Conservation (phyloP, 2,888 invertebrate genomes). For the Villa cingulata region DNA sequence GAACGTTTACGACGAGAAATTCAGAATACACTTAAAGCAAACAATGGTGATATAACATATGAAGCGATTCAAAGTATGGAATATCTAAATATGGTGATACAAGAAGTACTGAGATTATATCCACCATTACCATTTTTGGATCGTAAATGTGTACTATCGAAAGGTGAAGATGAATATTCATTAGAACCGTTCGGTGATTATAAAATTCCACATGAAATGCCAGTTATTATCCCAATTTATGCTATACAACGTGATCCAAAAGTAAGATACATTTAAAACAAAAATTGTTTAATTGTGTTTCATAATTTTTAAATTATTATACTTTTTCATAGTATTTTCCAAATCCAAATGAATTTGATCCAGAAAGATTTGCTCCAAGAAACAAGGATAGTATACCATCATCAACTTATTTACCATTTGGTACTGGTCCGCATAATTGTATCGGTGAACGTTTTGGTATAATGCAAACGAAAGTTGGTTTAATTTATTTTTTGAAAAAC, state of each 20-base stretch:
- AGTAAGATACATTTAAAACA: no score
- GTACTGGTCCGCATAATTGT: constrained; percentile 29
- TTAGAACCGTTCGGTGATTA: constrained; percentile 25
- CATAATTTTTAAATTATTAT: no score
- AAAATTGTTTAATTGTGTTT: no score
- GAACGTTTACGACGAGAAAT: constrained; percentile 25
- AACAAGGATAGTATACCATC: constrained; percentile 27
- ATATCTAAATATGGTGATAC: constrained; percentile 25
- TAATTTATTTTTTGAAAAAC: constrained; percentile 29
- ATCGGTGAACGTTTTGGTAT: constrained; percentile 32
- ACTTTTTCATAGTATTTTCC: no score
- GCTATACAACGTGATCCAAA: constrained; percentile 31
- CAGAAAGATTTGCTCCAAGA: constrained; percentile 31
- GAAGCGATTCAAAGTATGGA: constrained; percentile 24
- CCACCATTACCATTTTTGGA: constrained; percentile 33
- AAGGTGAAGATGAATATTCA: constrained; percentile 20
- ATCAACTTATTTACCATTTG: constrained; percentile 30
- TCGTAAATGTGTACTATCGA: constrained; percentile 24
- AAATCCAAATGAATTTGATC: constrained; percentile 29
- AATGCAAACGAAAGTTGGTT: constrained; percentile 27
- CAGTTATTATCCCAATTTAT: constrained; percentile 28
- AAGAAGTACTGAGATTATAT: constrained; percentile 30
- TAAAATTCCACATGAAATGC: constrained; percentile 27
- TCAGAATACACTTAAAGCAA: constrained; percentile 14
- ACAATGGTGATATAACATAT: constrained; percentile 21